Evolutionary conservation across 2,888 invertebrate species (phyloP).

Genomic region (Globia sparganii): DNA sequence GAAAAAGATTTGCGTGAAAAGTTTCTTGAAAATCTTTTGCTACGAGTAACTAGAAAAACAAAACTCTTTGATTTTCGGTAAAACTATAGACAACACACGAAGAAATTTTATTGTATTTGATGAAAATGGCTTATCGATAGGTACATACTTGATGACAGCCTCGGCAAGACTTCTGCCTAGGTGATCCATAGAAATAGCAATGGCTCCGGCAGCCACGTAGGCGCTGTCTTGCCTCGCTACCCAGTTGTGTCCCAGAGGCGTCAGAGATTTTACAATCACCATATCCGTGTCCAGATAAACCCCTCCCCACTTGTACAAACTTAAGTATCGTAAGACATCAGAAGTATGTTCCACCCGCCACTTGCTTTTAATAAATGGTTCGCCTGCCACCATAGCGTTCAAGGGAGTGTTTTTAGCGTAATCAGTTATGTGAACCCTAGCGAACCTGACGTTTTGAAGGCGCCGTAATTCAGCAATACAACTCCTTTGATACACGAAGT

Average conservation of each 20-base stretch:
- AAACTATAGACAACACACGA: neutral
- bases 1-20: neutral
- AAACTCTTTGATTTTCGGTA: neutral
- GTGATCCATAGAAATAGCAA: constrained; percentile 88
- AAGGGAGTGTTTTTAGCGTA: constrained; percentile 91
- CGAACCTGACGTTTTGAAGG: constrained; percentile 50
- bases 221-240: constrained; percentile 89
- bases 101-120: neutral
- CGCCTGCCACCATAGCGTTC: constrained; percentile 87
- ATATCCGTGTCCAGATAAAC: constrained; percentile 93
- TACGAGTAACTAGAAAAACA: neutral
- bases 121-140: neutral
- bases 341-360: constrained; percentile 90
- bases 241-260: constrained; percentile 90
- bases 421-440: constrained; percentile 63
- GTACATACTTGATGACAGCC: constrained; percentile 52
- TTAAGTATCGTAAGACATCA: constrained; percentile 92
- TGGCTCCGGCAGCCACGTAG: constrained; percentile 92
- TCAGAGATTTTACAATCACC: constrained; percentile 91
- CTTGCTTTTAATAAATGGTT: constrained; percentile 85
- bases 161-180: constrained; percentile 66
- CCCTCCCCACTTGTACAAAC: constrained; percentile 94
- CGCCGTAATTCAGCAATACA: constrained; percentile 41
- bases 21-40: neutral
- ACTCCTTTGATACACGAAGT: constrained; percentile 34